Percentiles rank a stretch among this genome's conserved stretches.
Conservation (phyloP, 1,140 invertebrate species). For the Dinothrombium tinctorium region DNA sequence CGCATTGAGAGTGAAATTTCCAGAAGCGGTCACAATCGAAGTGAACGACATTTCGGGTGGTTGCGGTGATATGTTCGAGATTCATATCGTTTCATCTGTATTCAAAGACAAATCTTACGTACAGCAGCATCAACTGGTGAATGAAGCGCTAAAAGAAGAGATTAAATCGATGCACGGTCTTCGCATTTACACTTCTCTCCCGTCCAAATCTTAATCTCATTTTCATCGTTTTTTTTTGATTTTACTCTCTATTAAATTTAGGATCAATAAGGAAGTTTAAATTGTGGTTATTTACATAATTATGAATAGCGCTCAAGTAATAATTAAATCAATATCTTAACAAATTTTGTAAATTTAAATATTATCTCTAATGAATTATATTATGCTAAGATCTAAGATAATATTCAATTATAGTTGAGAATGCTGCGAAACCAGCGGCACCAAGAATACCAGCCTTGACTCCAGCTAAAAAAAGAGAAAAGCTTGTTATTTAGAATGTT, state of each 20-base stretch:
- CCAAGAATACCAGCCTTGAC: constrained; percentile 72
- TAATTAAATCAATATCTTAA: too few species aligned
- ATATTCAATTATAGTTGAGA: constrained; percentile 83
- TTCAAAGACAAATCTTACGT: constrained; percentile 2
- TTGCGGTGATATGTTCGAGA: constrained; percentile 9
- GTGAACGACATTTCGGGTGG: constrained; percentile 8
- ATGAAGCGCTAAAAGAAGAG: constrained; percentile 1
- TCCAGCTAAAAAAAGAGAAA: too few species aligned
- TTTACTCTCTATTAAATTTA: too few species aligned
- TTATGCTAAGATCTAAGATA: constrained; percentile 50
- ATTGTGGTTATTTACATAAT: too few species aligned
- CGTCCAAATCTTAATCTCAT: too few species aligned
- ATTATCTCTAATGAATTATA: too few species aligned
- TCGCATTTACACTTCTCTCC: not conserved
- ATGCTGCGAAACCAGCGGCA: constrained; percentile 79
- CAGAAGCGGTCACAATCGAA: constrained; percentile 5
- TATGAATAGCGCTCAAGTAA: too few species aligned
- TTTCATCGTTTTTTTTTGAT: too few species aligned
- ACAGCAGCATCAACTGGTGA: constrained; percentile 6
- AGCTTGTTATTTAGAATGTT: too few species aligned
- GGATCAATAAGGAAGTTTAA: too few species aligned
- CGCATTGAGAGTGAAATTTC: too few species aligned
- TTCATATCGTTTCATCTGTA: constrained; percentile 1
- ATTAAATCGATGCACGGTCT: not conserved
- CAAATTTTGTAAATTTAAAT: too few species aligned